phyloP scores from a whole-genome alignment of 2,888 invertebrate genomes.

The Julus scanicus region DNA sequence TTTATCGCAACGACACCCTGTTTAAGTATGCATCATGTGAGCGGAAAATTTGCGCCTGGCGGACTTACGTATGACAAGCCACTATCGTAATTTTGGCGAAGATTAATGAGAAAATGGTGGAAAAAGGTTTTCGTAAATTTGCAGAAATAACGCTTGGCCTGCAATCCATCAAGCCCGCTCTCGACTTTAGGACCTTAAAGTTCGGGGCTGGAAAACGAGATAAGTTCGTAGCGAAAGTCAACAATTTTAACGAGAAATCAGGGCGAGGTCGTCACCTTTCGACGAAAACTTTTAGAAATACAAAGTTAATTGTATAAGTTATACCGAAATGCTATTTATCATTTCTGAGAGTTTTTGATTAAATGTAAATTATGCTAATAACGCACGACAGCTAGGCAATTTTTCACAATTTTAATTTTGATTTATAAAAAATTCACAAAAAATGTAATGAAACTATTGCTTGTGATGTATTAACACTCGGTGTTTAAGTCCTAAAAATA shows the following conservation, averaged over 20 bases:
- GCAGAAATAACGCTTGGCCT: slow-evolving; percentile 4
- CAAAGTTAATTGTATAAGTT: neutral
- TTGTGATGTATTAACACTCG: too few species aligned
- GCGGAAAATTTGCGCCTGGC: slow-evolving; percentile 30
- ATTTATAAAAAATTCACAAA: too few species aligned
- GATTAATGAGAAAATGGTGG: slow-evolving; percentile 6
- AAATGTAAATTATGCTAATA: too few species aligned
- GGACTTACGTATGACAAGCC: slow-evolving; percentile 35
- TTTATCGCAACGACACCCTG: neutral
- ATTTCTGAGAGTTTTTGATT: neutral
- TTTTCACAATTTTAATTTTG: too few species aligned
- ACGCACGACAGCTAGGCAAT: too few species aligned
- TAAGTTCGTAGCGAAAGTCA: neutral
- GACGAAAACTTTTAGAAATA: neutral
- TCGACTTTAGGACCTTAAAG: too few species aligned
- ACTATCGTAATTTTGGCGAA: slow-evolving; percentile 30
- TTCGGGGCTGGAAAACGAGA: neutral
- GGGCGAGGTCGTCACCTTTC: neutral
- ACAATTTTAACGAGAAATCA: neutral
- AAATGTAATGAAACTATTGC: too few species aligned
- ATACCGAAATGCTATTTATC: neutral
- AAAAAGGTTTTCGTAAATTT: neutral
- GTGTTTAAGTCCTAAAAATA: too few species aligned
- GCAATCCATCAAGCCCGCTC: neutral
- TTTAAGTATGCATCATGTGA: neutral